These are phyloP conservation scores for Solea senegalensis DNA, from an alignment of 2,113 vertebrate species.

Conservation along the genomic window DNA sequence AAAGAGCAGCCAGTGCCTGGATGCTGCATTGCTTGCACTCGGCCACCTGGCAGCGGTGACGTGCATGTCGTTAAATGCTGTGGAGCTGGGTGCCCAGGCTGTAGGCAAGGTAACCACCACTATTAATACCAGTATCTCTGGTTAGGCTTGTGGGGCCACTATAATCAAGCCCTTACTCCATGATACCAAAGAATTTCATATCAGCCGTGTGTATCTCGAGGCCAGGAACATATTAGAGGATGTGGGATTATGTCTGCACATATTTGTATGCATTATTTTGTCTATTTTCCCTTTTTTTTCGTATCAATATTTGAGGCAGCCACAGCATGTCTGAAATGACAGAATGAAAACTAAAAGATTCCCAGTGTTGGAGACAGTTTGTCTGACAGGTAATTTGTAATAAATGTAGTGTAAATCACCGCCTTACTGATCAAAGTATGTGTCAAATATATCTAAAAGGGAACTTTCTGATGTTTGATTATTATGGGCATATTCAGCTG, in stretches of 20 bases:
- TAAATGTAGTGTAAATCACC: neutral
- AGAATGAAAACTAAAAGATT: neutral
- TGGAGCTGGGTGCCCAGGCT: constrained; percentile 56
- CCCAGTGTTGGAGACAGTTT: neutral
- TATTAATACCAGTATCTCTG: constrained; percentile 36
- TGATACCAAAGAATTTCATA: constrained; percentile 37
- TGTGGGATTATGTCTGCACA: constrained; percentile 1
- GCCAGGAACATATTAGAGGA: constrained; percentile 4
- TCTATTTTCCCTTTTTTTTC: neutral
- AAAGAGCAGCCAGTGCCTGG: constrained; percentile 81
- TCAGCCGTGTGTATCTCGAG: constrained; percentile 30
- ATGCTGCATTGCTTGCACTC: constrained; percentile 71
- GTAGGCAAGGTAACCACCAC: constrained; percentile 63
- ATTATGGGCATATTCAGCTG: too few relatives aligned
- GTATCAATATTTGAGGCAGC: neutral
- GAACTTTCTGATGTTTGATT: too few relatives aligned
- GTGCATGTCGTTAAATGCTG: constrained; percentile 75
- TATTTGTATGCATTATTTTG: neutral
- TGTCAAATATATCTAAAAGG: neutral
- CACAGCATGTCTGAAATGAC: neutral
- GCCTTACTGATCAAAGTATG: neutral
- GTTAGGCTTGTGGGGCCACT: constrained; percentile 24
- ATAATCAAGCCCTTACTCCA: constrained; percentile 40
- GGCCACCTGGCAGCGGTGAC: constrained; percentile 83
- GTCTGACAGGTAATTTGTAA: neutral